phyloP scores from a whole-genome alignment of 1,140 invertebrate genomes.

The Rhagoletis zephyria region DNA sequence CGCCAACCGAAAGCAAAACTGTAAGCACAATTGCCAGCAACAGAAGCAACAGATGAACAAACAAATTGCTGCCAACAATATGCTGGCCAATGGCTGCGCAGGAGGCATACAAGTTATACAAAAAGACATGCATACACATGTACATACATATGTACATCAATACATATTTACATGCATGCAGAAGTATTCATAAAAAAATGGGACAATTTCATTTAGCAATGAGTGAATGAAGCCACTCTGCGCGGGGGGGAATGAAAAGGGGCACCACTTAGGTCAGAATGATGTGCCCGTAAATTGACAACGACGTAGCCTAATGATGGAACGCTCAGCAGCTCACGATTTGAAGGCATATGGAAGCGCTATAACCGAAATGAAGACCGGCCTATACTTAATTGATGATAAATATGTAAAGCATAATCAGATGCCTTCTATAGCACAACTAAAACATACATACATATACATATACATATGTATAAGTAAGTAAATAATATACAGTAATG shows the following conservation, averaged over 20 bases:
- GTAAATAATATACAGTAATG: too few relatives aligned
- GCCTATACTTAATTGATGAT: not conserved
- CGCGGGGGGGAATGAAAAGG: not conserved
- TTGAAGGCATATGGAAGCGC: not conserved
- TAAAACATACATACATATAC: too few relatives aligned
- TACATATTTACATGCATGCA: not conserved
- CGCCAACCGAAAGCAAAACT: not conserved
- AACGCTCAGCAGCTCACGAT: not conserved
- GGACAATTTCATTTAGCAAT: slow-evolving; percentile 20
- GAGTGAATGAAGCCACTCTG: not conserved
- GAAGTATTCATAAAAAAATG: slow-evolving; percentile 18
- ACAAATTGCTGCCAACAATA: not conserved
- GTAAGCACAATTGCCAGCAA: not conserved
- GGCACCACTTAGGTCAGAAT: not conserved
- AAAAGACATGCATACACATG: too few relatives aligned
- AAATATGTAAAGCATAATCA: not conserved
- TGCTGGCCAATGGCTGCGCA: not conserved
- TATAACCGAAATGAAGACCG: not conserved
- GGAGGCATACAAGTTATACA: not conserved
- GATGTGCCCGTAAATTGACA: not conserved
- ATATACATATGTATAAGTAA: not conserved
- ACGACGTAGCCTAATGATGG: not conserved
- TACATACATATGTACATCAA: too few relatives aligned
- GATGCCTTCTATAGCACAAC: not conserved
- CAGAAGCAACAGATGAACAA: not conserved